Base-by-base conservation (phyloP, 2,113 vertebrate genomes). In the Ailurus styani region DNA sequence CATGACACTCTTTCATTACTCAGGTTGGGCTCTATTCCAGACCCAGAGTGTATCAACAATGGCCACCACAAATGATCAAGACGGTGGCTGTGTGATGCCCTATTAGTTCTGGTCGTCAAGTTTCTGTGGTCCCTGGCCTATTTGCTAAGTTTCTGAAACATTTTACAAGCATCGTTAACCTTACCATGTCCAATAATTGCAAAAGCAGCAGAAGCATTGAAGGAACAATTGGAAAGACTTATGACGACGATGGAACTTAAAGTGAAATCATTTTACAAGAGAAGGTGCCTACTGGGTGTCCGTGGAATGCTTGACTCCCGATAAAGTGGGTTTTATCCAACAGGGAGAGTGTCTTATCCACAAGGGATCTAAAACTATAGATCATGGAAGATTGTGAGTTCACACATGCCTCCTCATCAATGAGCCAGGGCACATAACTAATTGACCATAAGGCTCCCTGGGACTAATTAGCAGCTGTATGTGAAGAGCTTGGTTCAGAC, bases 401-500 rank as follows among this genome's bases (percentile, higher is more conserved):
- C 77, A 86, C 81, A 92, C 84, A 31, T 15, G 75, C 47, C 60
- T 81, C 90, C 64, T 94, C 87, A 55, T 92, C 96, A 68, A 55
- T 54, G 90, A 96, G 57, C 90, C 95, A 92, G 92, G 70, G 84
- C 70, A 95, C 84, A 47, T 91, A 96, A 84, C 93, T 96, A 91
- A 94, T 87, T 96, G 90, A 57, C 84, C 95, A 79, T 66, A 95
- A 96, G 81, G 12, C 93, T 94, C 92, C 2, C 70, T 83, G 96
- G 96, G 95, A 96, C 96, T 97, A 96, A 98, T 97, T 97, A 97
- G 85, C 95, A 96, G 73, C 50, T 77, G 10, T 40, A 37, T 85
- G 50, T 62, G 70, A 73, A 96, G 20, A 82, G 45, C 14, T 25
- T 45, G 57, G 87, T 85, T 93, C 70, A 86, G 87, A 82, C 87